A percentile compares a stretch with the other conserved stretches of the same genome.
phyloP scores from a whole-genome alignment of 2,113 vertebrate genomes.

The Alouatta palliata region DNA sequence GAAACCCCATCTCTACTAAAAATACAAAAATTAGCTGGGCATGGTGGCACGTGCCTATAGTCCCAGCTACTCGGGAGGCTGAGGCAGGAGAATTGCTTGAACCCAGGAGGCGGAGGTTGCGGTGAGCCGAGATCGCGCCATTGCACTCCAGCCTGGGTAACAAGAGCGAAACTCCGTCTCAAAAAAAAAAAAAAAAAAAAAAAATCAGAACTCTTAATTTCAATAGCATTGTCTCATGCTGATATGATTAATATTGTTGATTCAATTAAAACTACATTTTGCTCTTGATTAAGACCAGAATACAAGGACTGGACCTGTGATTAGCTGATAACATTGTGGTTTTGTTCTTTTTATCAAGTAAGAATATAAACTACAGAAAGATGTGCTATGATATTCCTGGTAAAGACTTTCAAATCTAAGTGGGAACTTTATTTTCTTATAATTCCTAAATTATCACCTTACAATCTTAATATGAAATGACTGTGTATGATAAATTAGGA shows the following conservation, averaged over 20 bases:
- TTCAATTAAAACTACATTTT: not conserved
- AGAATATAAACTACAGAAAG: conserved; percentile 53
- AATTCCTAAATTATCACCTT: conserved; percentile 56
- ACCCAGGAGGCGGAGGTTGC: too few species aligned
- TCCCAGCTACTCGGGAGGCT: too few species aligned
- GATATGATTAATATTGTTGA: not conserved
- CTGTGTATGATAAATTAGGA: conserved; percentile 38
- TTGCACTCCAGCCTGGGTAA: too few species aligned
- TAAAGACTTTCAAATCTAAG: conserved; percentile 65
- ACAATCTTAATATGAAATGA: conserved; percentile 66
- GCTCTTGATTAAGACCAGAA: not conserved
- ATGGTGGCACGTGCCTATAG: too few species aligned
- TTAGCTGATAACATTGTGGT: conserved; percentile 50
- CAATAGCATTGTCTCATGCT: not conserved
- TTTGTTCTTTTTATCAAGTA: conserved; percentile 41
- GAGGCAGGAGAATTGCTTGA: too few species aligned
- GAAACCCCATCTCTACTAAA: too few species aligned
- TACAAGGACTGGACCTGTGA: not conserved
- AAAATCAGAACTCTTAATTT: too few species aligned
- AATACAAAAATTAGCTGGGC: too few species aligned
- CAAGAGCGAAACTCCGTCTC: too few species aligned
- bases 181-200: too few species aligned
- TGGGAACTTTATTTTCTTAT: conserved; percentile 24
- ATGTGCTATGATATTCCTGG: conserved; percentile 25
- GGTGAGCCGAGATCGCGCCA: too few species aligned